Conservation (phyloP, 2,113 vertebrate genomes). For the Anarhynchus alexandrinus region DNA sequence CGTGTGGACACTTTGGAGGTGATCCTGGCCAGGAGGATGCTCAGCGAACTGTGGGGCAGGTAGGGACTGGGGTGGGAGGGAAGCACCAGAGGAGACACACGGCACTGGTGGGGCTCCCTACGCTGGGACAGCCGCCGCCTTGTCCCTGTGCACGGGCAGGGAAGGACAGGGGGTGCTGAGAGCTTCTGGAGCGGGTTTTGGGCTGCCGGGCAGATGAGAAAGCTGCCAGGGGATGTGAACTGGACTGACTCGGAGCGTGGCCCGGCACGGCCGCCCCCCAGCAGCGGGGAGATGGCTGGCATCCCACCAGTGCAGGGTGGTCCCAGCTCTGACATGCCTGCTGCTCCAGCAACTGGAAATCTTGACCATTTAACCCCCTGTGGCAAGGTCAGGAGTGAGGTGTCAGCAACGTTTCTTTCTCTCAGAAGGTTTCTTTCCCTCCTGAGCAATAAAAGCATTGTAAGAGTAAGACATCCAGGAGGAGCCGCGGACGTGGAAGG, state of each 20-base stretch:
- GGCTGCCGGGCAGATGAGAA: background rate
- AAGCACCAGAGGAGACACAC: fast-evolving
- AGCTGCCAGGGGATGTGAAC: fast-evolving
- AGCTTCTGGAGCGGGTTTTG: background rate
- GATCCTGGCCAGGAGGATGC: background rate
- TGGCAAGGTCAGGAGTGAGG: background rate
- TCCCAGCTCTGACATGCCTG: background rate
- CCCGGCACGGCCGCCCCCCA: fast-evolving
- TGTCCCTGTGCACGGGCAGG: too few relatives aligned
- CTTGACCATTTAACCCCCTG: background rate
- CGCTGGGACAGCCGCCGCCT: too few relatives aligned
- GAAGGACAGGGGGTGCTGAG: too few relatives aligned
- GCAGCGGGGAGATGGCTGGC: background rate
- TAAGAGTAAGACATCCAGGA: background rate
- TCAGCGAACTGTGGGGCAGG: background rate
- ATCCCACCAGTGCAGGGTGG: background rate
- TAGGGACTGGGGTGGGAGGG: background rate
- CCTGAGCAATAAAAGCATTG: background rate
- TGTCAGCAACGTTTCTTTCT: background rate
- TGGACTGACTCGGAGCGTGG: background rate
- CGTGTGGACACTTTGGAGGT: fast-evolving
- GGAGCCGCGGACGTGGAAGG: background rate
- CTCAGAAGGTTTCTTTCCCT: background rate
- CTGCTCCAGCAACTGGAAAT: background rate
- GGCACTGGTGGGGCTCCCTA: too few relatives aligned